Evolutionary conservation across 1,140 invertebrate genomes (phyloP).

Genomic region (Tetramorium parvispinum): DNA sequence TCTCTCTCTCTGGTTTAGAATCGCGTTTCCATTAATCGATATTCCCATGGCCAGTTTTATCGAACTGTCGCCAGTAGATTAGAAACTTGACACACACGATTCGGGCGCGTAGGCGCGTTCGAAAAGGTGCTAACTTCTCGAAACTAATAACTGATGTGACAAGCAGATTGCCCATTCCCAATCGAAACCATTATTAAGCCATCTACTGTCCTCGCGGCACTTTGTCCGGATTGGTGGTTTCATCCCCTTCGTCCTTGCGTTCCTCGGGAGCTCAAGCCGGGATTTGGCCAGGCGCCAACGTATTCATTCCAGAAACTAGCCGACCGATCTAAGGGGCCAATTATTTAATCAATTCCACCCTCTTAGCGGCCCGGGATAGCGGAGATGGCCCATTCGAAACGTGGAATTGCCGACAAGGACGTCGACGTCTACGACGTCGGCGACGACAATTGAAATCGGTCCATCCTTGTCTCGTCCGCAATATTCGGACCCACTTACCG

Average conservation of each 20-base stretch:
- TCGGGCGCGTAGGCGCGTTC: neutral
- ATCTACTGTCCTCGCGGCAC: slow-evolving; percentile 77
- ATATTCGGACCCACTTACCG: slow-evolving; percentile 31
- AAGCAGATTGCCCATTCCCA: slow-evolving; percentile 82
- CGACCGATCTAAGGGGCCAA: slow-evolving; percentile 85
- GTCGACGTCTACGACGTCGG: slow-evolving; percentile 45
- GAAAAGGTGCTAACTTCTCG: slow-evolving; percentile 55
- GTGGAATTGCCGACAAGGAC: slow-evolving; percentile 72
- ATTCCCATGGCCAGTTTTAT: slow-evolving; percentile 9
- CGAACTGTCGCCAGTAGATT: slow-evolving; percentile 25
- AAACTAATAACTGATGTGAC: slow-evolving; percentile 68
- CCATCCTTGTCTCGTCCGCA: slow-evolving; percentile 43
- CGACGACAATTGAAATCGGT: slow-evolving; percentile 83
- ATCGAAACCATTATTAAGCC: slow-evolving; percentile 85
- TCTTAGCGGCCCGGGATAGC: slow-evolving; percentile 81
- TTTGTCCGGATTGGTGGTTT: slow-evolving; percentile 77
- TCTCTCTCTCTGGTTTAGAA: neutral
- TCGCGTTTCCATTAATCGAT: slow-evolving; percentile 19
- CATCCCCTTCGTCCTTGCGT: slow-evolving; percentile 68
- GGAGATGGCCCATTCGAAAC: slow-evolving; percentile 72
- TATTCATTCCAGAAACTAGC: slow-evolving; percentile 85
- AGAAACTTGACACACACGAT: slow-evolving; percentile 45
- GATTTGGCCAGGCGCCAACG: slow-evolving; percentile 82
- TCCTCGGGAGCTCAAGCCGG: slow-evolving; percentile 64
- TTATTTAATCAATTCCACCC: slow-evolving; percentile 86